A percentile compares a stretch with the other conserved stretches of the same genome.
These are phyloP conservation scores for Drosophila teissieri DNA, from an alignment of 1,140 invertebrate genomes.

Conservation along the genomic window DNA sequence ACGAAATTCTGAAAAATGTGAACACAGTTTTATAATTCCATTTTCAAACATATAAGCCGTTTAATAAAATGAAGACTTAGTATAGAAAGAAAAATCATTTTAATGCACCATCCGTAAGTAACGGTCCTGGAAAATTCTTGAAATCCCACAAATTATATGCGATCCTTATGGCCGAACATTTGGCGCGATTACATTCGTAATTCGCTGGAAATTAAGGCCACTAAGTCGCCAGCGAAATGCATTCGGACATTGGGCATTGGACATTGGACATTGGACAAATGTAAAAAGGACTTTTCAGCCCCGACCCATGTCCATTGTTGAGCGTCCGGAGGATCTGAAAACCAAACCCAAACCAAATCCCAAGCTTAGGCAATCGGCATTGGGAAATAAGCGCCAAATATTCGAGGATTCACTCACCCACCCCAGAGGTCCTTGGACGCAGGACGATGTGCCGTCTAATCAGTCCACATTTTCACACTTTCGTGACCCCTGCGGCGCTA, in stretches of 20 bases:
- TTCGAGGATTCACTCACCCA: constrained; percentile 17
- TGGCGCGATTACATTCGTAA: constrained; percentile 67
- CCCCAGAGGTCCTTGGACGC: constrained; percentile 38
- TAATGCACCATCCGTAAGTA: constrained; percentile 1
- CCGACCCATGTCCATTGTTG: constrained; percentile 36
- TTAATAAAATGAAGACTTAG: neutral
- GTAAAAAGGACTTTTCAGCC: constrained; percentile 47
- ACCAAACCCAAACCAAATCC: constrained; percentile 49
- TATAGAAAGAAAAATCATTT: neutral
- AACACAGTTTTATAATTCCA: neutral
- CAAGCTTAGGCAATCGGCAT: constrained; percentile 74
- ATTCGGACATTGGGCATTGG: constrained; percentile 65
- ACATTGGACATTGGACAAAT: constrained; percentile 70
- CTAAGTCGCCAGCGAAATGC: constrained; percentile 68
- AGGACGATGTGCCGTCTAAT: constrained; percentile 57
- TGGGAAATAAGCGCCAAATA: constrained; percentile 69
- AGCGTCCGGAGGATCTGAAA: neutral
- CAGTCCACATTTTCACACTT: constrained; percentile 77
- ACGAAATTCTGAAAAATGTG: neutral
- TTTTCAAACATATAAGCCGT: too few species aligned
- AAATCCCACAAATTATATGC: constrained; percentile 49
- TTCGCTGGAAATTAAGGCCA: constrained; percentile 63
- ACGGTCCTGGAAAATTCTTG: constrained; percentile 15
- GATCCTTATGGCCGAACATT: constrained; percentile 36
- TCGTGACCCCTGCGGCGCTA: constrained; percentile 76